These are phyloP conservation scores for Cosmopolites sordidus DNA, from an alignment of 2,888 invertebrate species.

Conservation along the genomic window DNA sequence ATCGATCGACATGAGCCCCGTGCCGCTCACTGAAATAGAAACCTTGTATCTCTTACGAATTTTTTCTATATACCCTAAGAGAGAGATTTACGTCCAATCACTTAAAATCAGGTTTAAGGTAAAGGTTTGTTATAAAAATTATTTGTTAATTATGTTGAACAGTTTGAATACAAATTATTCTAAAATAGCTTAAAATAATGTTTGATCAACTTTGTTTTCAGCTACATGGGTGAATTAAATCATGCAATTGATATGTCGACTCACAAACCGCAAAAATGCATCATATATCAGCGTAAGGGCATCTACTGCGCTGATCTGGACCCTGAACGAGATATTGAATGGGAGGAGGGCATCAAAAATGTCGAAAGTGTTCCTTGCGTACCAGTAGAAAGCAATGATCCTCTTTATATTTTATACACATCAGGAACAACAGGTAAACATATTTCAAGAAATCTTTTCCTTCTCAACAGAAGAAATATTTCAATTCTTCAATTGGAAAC, in stretches of 20 bases:
- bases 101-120: background rate
- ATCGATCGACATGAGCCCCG: too few species aligned
- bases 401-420: conserved; percentile 88
- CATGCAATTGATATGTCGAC: conserved; percentile 71
- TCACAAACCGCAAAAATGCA: conserved; percentile 71
- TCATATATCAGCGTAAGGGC: conserved; percentile 75
- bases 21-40: too few species aligned
- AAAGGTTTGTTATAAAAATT: too few species aligned
- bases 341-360: conserved; percentile 67
- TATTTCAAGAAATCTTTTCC: too few species aligned
- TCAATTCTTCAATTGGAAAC: too few species aligned
- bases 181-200: background rate
- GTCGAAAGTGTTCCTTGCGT: conserved; percentile 74
- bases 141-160: too few species aligned
- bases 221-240: conserved; percentile 77
- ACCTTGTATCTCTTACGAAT: too few species aligned
- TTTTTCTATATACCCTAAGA: too few species aligned
- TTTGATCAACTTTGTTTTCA: conserved; percentile 35
- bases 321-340: conserved; percentile 66
- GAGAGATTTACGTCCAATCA: background rate
- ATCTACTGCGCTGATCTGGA: conserved; percentile 62
- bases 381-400: conserved; percentile 82
- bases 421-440: conserved; percentile 74
- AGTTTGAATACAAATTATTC: too few species aligned
- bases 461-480: too few species aligned